phyloP scores from a whole-genome alignment of 2,113 vertebrate genomes.

The Sarotherodon lohbergeri region DNA sequence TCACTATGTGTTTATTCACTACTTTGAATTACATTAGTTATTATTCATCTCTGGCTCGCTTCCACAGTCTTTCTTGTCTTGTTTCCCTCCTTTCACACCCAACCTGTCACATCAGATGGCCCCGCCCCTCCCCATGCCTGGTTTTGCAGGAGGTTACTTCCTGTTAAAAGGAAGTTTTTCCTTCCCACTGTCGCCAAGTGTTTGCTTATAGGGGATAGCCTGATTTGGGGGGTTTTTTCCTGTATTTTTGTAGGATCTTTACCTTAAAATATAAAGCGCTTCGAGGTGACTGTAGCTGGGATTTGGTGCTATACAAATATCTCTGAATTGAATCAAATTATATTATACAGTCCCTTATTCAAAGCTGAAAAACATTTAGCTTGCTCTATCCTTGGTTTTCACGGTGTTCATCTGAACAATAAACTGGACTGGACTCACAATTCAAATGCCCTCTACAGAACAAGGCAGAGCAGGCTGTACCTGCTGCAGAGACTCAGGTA shows the following conservation, averaged over 20 bases:
- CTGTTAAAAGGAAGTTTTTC: not conserved
- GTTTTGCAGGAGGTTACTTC: accelerated
- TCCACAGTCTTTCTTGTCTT: not conserved
- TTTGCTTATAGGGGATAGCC: not conserved
- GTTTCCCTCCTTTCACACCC: accelerated
- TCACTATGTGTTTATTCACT: not conserved
- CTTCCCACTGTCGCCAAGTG: not conserved
- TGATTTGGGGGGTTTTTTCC: not conserved
- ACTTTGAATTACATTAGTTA: not conserved
- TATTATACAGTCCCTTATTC: not conserved
- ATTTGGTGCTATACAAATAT: not conserved
- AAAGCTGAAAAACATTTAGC: not conserved
- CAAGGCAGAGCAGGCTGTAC: no score
- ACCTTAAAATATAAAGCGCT: not conserved
- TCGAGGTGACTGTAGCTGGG: not conserved
- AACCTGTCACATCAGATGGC: accelerated
- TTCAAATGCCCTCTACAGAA: no score
- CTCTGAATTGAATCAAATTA: not conserved
- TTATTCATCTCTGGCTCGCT: accelerated
- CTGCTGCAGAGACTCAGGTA: no score
- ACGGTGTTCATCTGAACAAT: no score
- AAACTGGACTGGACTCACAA: no score
- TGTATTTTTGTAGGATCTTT: not conserved
- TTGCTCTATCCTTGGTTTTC: not conserved
- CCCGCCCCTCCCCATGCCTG: accelerated